Evolutionary conservation across 2,888 invertebrate species (phyloP), one percentile per base, ranked within the genome.

Genomic region (Helleia helle): DNA sequence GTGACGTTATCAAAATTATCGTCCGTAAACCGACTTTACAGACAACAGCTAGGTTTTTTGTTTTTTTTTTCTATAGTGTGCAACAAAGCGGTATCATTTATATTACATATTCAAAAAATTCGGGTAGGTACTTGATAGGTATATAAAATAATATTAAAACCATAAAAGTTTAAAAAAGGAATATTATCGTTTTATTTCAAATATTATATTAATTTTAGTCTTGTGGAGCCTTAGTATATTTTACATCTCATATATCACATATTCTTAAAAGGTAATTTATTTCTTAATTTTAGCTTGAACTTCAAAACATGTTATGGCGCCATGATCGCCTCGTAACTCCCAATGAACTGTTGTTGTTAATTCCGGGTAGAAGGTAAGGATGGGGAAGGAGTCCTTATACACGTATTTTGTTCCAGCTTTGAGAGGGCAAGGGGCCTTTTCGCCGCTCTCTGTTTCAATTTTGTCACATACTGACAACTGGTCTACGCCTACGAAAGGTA

Each of bases 401-500:
- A 86, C 48, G 58, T 94, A 94, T 9, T 87, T 87, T 44, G 80
- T 79, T 29, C 90, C 91, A 4, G 88, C 88, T 54, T 89, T 87
- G 31, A 94, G 70, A 0, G 93, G 91, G 47, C 94, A 94, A 1
- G 86, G 65, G 1, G 85, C 86, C 56, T 88, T 86, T 39, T 76
- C 79, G 0, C 89, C 91, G 44, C 87, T 85, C 41, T 72, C 73
- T 1, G 62, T 65, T 49, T 69, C 90, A 36, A 94, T 70, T 50
- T 89, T 87, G 13, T 84, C 76, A 56, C 94, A 94, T 18, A 93
- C 89, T 38, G 87, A 85, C 14, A 73, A 79, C 7, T 90, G 91
- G 61, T 94, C 91, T 8, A 93, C 92, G 5, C 94, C 94, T 6
- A 92, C 59, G 62, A 93, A 94, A 0, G 94, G 94, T 38, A 94